Evolutionary conservation across 2,888 invertebrate genomes (phyloP), one percentile per base, ranked within the genome.

Genomic region (Amphimallon solstitiale): DNA sequence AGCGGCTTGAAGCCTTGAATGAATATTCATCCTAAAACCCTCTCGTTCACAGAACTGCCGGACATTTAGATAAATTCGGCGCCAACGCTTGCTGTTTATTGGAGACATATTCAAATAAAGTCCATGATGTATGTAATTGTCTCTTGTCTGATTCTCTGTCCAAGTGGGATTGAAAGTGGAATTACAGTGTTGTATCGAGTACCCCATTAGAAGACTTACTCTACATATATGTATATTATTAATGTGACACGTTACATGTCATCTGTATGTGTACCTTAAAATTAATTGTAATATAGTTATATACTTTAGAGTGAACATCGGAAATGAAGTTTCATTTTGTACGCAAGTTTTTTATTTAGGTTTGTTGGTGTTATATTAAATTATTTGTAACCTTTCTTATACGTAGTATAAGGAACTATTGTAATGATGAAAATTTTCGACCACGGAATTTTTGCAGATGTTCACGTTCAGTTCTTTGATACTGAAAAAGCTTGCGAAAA

Each of bases 1-100:
- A 29, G 21, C 23, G 12, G 21, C 23, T 40, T 40, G 43, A 56
- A 40, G 43, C 21, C 21, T 56, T 56, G 64, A 61, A 61, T 68
- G 66, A 68, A 70, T 68, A 70, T 70, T 65, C 68, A 65, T 64
- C 64, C 68, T 45, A 43, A 51, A 60, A 68, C 68, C 64, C 66
- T 51, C 66, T 61, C 63, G 51, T 48, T 40, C 65, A 52, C 54
- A 54, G 43, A 67, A 70, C 67, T 67, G 67, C 68, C 65, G 69
- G 72, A 73, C 73, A 71, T 74, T 73, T 72, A 73, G 73, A 74
- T 74, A 73, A 74, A 73, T 73, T 72, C 71, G 72, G 73, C 74
- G 74, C 74, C 74, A 74, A 73, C 73, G 73, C 70, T 68, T 66
- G 63, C 70, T 71, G 71, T 71, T 73, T 74, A 72, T 71, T 71